Percentiles rank a stretch among this genome's conserved stretches.
Evolutionary conservation across 53 echinoderm and acorn worm genomes (phyloP).

Genomic region (Antedon mediterranea): DNA sequence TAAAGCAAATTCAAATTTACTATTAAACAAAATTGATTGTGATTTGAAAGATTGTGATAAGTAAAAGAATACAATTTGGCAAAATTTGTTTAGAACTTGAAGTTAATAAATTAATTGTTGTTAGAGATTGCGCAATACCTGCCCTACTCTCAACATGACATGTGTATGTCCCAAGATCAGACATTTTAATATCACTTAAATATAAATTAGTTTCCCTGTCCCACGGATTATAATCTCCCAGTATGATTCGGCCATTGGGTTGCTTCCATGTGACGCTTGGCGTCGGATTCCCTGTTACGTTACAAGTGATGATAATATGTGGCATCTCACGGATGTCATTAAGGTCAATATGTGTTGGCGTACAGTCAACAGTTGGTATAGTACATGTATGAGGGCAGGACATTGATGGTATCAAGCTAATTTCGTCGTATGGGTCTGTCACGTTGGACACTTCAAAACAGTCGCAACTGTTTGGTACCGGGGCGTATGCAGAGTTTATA

Average conservation of each 20-base stretch:
- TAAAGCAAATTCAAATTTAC: too few species aligned
- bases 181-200: background rate
- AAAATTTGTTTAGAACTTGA: too few species aligned
- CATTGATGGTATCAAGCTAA: background rate
- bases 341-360: background rate
- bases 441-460: background rate
- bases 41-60: too few species aligned
- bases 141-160: background rate
- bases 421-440: background rate
- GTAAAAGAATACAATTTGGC: too few species aligned
- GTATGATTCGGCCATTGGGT: background rate
- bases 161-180: background rate
- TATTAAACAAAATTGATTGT: too few species aligned
- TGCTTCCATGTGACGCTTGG: background rate
- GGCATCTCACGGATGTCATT: background rate
- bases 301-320: background rate
- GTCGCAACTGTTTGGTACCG: background rate
- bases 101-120: background rate
- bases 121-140: background rate
- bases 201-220: background rate
- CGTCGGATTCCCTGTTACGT: background rate
- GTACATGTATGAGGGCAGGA: background rate
- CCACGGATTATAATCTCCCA: background rate
- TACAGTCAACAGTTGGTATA: background rate
- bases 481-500: background rate